Percentiles rank a stretch among this genome's conserved stretches.
Conservation (phyloP, 2,113 vertebrate genomes). For the Grammomys dolichurus region DNA sequence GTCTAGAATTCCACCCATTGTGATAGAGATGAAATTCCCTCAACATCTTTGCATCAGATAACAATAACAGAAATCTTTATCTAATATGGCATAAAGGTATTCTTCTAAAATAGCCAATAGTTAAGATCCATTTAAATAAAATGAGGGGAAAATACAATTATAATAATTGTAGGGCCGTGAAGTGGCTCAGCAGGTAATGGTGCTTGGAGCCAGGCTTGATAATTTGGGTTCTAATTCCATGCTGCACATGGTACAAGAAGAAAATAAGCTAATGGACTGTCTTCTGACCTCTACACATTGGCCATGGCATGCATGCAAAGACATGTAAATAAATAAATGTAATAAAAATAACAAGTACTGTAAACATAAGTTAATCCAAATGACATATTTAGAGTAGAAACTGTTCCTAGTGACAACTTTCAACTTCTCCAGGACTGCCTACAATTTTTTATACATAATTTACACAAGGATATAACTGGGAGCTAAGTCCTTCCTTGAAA, state of each 20-base stretch:
- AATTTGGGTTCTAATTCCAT: neutral
- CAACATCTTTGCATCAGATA: neutral
- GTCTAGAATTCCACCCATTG: neutral
- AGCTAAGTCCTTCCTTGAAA: neutral
- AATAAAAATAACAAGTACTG: neutral
- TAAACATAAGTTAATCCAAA: neutral
- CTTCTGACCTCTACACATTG: neutral
- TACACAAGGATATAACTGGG: neutral
- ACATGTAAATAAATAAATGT: neutral
- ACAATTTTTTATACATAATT: neutral
- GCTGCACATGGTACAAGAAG: neutral
- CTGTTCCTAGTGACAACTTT: neutral
- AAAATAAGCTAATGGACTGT: neutral
- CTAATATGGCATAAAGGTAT: neutral
- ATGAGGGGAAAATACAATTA: neutral
- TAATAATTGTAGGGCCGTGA: neutral
- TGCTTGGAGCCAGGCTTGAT: neutral
- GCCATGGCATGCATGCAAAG: neutral
- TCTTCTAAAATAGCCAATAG: constrained; percentile 5
- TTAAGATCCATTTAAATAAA: constrained; percentile 27
- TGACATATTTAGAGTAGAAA: constrained; percentile 24
- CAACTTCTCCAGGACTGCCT: neutral
- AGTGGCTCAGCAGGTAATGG: neutral
- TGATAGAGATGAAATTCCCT: neutral
- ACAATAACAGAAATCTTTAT: neutral